Evolutionary conservation across 2,888 invertebrate genomes (phyloP).

Genomic region (Hetaerina titia): DNA sequence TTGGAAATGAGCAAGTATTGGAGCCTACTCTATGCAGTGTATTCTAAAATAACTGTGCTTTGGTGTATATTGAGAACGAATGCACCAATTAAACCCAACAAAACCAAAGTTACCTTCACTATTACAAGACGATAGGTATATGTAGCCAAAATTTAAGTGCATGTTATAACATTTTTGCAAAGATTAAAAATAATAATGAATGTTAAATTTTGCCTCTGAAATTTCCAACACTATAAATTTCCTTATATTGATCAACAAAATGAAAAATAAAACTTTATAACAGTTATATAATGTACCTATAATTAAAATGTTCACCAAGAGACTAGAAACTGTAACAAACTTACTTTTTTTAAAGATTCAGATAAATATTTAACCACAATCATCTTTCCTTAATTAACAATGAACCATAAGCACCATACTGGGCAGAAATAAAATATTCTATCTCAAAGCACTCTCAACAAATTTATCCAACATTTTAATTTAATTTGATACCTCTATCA

Average conservation of each 20-base stretch:
- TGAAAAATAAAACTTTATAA: slow-evolving; percentile 63
- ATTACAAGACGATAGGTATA: not conserved
- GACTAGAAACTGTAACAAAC: slow-evolving; percentile 63
- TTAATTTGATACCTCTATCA: slow-evolving; percentile 43
- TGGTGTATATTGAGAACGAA: slow-evolving; percentile 63
- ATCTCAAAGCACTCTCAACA: slow-evolving; percentile 60
- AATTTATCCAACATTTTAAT: slow-evolving; percentile 59
- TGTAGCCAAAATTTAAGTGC: slow-evolving; percentile 45
- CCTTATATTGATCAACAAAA: slow-evolving; percentile 53
- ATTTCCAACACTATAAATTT: slow-evolving; percentile 43
- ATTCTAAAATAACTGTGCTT: slow-evolving; percentile 72
- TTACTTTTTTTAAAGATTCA: slow-evolving; percentile 48
- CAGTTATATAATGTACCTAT: slow-evolving; percentile 60
- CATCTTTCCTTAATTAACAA: slow-evolving; percentile 48
- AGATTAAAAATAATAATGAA: slow-evolving; percentile 51
- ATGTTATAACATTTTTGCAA: slow-evolving; percentile 33
- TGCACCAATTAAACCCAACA: slow-evolving; percentile 61
- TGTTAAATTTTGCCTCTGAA: slow-evolving; percentile 47
- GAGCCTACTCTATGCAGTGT: slow-evolving; percentile 75
- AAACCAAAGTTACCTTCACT: slow-evolving; percentile 54
- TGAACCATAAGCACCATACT: slow-evolving; percentile 66
- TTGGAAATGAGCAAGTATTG: slow-evolving; percentile 73
- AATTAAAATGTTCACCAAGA: slow-evolving; percentile 64
- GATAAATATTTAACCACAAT: slow-evolving; percentile 62
- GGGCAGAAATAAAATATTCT: slow-evolving; percentile 64